phyloP scores from a whole-genome alignment of 2,113 vertebrate genomes.

The Platichthys flesus region DNA sequence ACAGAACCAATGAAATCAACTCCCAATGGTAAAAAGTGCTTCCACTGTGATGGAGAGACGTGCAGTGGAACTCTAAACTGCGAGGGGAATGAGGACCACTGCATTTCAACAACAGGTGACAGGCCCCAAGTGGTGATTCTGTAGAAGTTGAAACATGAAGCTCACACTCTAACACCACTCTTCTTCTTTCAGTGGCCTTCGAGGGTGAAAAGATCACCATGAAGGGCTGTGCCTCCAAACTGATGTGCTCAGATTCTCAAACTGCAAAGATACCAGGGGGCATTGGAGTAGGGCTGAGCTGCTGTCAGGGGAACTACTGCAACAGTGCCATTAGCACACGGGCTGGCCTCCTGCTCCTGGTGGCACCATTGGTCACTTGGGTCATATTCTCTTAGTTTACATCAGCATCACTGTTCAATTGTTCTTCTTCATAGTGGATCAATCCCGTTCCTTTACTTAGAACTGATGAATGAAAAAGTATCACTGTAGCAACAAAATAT shows the following conservation, averaged over 20 bases:
- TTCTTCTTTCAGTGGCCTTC: not conserved
- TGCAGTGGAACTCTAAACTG: conserved; percentile 54
- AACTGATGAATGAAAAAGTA: not conserved
- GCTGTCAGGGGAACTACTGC: conserved; percentile 64
- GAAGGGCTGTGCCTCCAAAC: conserved; percentile 68
- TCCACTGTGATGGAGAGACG: not conserved
- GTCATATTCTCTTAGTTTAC: conserved; percentile 26
- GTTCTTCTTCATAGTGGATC: too few species aligned
- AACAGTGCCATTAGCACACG: conserved; percentile 51
- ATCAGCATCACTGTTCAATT: not conserved
- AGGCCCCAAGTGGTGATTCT: not conserved
- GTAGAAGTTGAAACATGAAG: not conserved
- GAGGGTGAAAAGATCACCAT: accelerated
- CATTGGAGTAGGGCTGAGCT: not conserved
- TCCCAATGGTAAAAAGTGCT: conserved; percentile 71
- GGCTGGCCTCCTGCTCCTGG: conserved; percentile 43
- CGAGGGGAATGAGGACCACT: conserved; percentile 56
- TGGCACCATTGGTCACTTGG: conserved; percentile 21
- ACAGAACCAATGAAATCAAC: conserved; percentile 3
- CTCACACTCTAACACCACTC: not conserved
- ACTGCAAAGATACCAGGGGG: accelerated
- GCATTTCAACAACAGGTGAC: conserved; percentile 55
- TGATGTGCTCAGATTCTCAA: not conserved
- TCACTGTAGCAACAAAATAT: not conserved
- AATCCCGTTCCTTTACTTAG: not conserved